These are phyloP conservation scores for Melolontha melolontha DNA, from an alignment of 2,888 invertebrate genomes.

Conservation along the genomic window DNA sequence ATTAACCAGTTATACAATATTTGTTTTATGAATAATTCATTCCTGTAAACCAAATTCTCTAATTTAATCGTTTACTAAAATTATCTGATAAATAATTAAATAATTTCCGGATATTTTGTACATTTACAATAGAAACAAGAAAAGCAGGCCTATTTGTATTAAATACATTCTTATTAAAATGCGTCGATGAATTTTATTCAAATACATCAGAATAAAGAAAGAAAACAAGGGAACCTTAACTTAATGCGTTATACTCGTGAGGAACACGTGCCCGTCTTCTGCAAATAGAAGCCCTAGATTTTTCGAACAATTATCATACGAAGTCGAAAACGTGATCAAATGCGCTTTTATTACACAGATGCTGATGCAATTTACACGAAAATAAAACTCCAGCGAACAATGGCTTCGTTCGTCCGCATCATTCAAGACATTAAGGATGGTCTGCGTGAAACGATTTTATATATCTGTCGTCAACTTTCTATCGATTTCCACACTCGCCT, in stretches of 20 bases:
- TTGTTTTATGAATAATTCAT: too few relatives aligned
- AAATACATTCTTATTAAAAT: too few relatives aligned
- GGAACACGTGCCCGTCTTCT: not conserved
- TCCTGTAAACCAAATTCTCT: too few relatives aligned
- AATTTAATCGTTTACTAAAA: too few relatives aligned
- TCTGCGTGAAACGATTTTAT: not conserved
- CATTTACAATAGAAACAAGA: too few relatives aligned
- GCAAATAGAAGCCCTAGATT: not conserved
- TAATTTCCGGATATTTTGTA: too few relatives aligned
- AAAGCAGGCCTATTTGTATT: too few relatives aligned
- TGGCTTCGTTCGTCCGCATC: not conserved
- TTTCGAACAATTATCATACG: conserved; percentile 7
- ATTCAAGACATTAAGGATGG: not conserved
- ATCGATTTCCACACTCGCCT: conserved; percentile 2
- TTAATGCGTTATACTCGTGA: not conserved
- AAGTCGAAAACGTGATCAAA: not conserved
- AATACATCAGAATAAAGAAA: too few relatives aligned
- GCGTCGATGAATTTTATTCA: too few relatives aligned
- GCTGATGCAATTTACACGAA: not conserved
- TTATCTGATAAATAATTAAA: too few relatives aligned
- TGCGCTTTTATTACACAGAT: not conserved
- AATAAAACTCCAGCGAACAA: conserved; percentile 5
- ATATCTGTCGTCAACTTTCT: not conserved
- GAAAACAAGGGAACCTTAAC: too few relatives aligned
- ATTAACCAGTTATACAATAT: too few relatives aligned